Evolutionary conservation across 1,140 invertebrate species (phyloP), one percentile per base, ranked within the genome.

Genomic region (Cydia splendana): DNA sequence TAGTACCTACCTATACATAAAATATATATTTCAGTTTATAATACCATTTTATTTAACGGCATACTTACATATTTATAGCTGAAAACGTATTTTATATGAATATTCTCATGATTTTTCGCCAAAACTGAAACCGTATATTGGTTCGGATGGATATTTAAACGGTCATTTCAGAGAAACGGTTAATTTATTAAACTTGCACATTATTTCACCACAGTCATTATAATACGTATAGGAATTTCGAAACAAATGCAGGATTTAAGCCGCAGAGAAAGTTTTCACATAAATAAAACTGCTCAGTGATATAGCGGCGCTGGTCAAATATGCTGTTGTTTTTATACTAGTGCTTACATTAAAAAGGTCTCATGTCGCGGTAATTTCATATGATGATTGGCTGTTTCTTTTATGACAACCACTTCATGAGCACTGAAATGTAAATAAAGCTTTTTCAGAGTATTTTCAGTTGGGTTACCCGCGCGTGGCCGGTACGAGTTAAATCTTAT

Each of bases 201-300:
- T 53, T 53, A 53, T n/a, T 53, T 53, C 6, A 53, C n/a, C n/a
- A 53, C 15, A 53, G 6, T n/a, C n/a, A 53, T n/a, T 62, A 24
- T 18, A 57, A 18, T 57, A 53, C 51, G n/a, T n/a, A 18, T 7
- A 62, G 57, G n/a, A 24, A 24, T 62, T 71, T 45, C 34, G 15
- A 38, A 71, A 71, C 67, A 71, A 71, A 71, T 18, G 15, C 34
- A n/a, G 28, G 67, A 6, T 45, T 18, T 38, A 71, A 71, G 34
- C 67, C 67, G 15, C 67, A 71, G 34, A 42, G 30, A 71, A 71
- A 71, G 38, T 71, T 71, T 71, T 9, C 67, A 18, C 38, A 38
- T 71, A 71, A 71, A 71, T 71, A 71, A 71, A 34, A n/a, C 65
- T 15, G 28, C 30, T 18, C 34, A 7, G 67, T 71, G 67, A 71